Conservation (phyloP, 2,797 vertebrate species). For the Takifugu rubripes region DNA sequence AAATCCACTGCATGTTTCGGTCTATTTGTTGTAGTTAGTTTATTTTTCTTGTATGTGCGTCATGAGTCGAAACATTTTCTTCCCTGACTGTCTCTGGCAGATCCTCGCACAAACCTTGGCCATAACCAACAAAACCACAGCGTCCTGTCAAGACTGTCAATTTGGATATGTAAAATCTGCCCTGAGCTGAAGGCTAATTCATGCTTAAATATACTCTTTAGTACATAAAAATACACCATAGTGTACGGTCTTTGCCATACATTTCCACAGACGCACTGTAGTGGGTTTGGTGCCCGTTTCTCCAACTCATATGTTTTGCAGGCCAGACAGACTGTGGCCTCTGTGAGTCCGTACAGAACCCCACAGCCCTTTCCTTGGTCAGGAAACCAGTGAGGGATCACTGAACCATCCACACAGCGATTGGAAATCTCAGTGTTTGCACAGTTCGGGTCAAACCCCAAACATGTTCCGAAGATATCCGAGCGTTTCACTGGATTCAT, state of each 20-base stretch:
- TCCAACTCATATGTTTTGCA: conserved; percentile 34
- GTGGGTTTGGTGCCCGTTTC: conserved; percentile 32
- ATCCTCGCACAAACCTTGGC: conserved; percentile 24
- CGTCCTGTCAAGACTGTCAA: conserved; percentile 36
- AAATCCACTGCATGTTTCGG: background rate
- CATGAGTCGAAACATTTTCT: conserved; percentile 8
- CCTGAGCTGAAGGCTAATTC: conserved; percentile 33
- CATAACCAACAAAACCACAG: conserved; percentile 30
- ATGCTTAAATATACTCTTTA: conserved; percentile 31
- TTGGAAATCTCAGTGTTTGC: conserved; percentile 41
- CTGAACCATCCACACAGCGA: conserved; percentile 44
- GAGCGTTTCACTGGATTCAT: conserved; percentile 38
- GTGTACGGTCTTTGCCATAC: conserved; percentile 14
- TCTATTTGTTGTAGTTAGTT: background rate
- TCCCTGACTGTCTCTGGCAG: conserved; percentile 8
- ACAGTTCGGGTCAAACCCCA: conserved; percentile 53
- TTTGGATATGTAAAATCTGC: conserved; percentile 34
- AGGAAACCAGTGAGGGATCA: conserved; percentile 51
- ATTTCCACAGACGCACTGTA: conserved; percentile 33
- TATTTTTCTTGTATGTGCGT: conserved; percentile 9
- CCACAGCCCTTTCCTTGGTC: conserved; percentile 48
- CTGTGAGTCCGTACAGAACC: conserved; percentile 49
- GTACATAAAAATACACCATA: conserved; percentile 37
- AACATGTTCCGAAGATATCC: conserved; percentile 54
- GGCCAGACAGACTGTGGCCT: conserved; percentile 53